These are phyloP conservation scores for Pasiphila rectangulata DNA, from an alignment of 2,888 invertebrate genomes.

Conservation along the genomic window DNA sequence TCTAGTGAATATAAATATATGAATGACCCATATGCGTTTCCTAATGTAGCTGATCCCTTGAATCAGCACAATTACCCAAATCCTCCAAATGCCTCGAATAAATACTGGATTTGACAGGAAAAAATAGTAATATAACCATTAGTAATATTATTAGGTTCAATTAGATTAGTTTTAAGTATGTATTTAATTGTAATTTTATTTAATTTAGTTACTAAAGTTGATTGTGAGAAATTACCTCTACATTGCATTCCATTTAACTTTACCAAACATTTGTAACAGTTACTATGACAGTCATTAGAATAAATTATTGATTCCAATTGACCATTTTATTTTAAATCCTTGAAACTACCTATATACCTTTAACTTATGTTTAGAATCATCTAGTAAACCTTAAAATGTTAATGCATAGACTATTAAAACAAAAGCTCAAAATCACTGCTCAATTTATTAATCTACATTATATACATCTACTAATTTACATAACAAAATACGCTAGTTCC, in stretches of 20 bases:
- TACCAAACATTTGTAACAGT: conserved; percentile 72
- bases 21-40: conserved; percentile 75
- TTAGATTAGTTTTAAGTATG: conserved; percentile 32
- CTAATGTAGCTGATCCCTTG: conserved; percentile 69
- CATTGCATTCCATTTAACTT: conserved; percentile 70
- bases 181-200: conserved; percentile 57
- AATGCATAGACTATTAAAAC: too few species aligned
- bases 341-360: neutral
- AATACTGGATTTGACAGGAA: conserved; percentile 75
- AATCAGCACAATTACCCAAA: conserved; percentile 72
- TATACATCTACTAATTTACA: conserved; percentile 28
- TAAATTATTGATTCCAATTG: conserved; percentile 22
- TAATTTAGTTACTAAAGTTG: conserved; percentile 41
- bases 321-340: conserved; percentile 8
- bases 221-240: conserved; percentile 69
- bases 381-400: too few species aligned
- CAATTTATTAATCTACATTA: conserved; percentile 36
- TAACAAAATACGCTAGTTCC: conserved; percentile 22
- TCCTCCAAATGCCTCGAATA: conserved; percentile 66
- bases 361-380: too few species aligned
- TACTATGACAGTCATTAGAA: conserved; percentile 69
- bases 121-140: neutral
- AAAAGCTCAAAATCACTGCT: too few species aligned
- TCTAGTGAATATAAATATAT: conserved; percentile 76
- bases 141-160: conserved; percentile 28